Base-by-base conservation (phyloP, 1,140 invertebrate species). In the Drosophila pallidifrons region DNA sequence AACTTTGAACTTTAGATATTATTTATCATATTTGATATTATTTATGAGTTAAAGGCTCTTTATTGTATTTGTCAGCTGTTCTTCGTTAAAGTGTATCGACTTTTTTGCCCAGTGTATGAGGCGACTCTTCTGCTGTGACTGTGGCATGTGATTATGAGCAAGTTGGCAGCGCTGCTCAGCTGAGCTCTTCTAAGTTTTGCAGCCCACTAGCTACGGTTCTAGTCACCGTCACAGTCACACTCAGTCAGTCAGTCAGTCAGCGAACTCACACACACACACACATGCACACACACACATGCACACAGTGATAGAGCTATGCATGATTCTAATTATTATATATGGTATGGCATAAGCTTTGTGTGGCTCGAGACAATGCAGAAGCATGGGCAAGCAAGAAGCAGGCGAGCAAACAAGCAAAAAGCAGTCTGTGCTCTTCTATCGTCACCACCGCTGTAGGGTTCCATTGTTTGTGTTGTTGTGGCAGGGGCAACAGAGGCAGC, bases 301-400 rank as follows among this genome's bases (percentile, higher is more conserved):
- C 7, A 47, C 54, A 30, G 8, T 7, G 7, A 68, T 28, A 59
- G 52, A 72, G 58, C 63, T 73, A 72, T 78, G 79, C 80, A 88
- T 87, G 83, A 88, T 87, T 88, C 83, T 87, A 89, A 87, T 87
- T 87, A 87, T 87, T 87, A 88, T 87, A 83, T 86, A 79, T 66
- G 38, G 83, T 81, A 77, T 66, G 59, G 45, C n/a, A 67, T 63
- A 63, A 43, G 61, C 75, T 61, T 65, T 49, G 65, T 76, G 58
- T 70, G 63, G 30, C 55, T 73, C 70, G 47, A 83, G 65, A 83
- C 80, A 80, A 82, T 82, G 79, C 75, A 77, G 61, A 72, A 59
- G 47, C 64, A 51, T 5, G n/a, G 16, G 25, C 35, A 71, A 25
- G 38, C 66, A 41, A 55, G 35, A 51, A 46, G 28, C 25, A 10